Evolutionary conservation across 2,113 vertebrate genomes (phyloP).

Genomic region (Eurystomus gularis): DNA sequence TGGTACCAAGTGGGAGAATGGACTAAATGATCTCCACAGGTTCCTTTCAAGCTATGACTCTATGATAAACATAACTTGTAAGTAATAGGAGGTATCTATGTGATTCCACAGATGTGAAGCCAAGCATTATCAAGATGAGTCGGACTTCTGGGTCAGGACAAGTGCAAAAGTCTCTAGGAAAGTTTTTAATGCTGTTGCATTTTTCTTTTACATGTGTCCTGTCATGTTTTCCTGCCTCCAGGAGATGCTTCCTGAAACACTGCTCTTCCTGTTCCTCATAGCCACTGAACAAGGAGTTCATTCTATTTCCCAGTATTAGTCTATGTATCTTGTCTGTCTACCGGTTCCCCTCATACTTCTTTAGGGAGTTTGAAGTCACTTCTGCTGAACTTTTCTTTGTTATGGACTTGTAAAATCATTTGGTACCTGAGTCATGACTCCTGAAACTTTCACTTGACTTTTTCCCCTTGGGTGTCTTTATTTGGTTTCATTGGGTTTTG

Average conservation of each 20-base stretch:
- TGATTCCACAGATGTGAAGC: neutral
- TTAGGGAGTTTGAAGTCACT: neutral
- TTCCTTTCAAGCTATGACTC: neutral
- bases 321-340: neutral
- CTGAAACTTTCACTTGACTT: slow-evolving; percentile 9
- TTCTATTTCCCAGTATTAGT: neutral
- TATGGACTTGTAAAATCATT: neutral
- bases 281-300: neutral
- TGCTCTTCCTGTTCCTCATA: neutral
- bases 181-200: neutral
- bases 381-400: neutral
- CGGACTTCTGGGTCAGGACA: neutral
- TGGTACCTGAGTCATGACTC: neutral
- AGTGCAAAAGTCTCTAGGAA: neutral
- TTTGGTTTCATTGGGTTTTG: neutral
- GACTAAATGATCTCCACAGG: neutral
- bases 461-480: neutral
- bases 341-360: neutral
- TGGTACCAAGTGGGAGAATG: neutral
- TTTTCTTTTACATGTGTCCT: neutral
- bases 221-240: neutral
- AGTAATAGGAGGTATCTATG: neutral
- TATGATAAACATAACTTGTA: neutral
- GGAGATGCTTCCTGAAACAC: neutral
- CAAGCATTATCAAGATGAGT: neutral